phyloP scores from a whole-genome alignment of 2,888 invertebrate genomes.

The Blastobasis lacticolella region DNA sequence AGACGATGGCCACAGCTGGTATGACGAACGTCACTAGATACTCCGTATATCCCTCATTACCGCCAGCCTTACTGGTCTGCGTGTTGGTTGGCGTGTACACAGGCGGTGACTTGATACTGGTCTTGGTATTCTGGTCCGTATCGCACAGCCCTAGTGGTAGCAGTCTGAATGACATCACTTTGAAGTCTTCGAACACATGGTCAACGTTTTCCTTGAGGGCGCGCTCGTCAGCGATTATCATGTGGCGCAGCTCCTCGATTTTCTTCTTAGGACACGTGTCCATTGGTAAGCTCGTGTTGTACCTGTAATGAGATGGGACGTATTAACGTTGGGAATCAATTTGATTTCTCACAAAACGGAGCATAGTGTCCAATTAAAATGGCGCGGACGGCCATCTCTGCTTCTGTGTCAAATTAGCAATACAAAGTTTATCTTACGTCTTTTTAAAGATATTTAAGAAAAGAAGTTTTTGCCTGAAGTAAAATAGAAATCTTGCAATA shows the following conservation, averaged over 20 bases:
- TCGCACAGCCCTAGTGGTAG: slow-evolving; percentile 76
- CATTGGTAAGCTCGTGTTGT: slow-evolving; percentile 85
- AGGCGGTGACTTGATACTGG: slow-evolving; percentile 35
- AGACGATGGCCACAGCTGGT: slow-evolving; percentile 90
- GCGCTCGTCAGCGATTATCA: slow-evolving; percentile 79
- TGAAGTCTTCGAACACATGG: slow-evolving; percentile 81
- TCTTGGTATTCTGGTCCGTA: slow-evolving; percentile 52
- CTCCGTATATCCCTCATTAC: slow-evolving; percentile 45
- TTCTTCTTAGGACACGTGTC: slow-evolving; percentile 85
- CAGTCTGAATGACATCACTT: slow-evolving; percentile 77
- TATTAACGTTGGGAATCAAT: background rate
- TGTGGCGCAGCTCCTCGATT: slow-evolving; percentile 80
- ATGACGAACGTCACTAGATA: slow-evolving; percentile 89
- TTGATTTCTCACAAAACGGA: too few relatives aligned
- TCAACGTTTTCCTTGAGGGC: slow-evolving; percentile 74
- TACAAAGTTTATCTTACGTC: too few relatives aligned
- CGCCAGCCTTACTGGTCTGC: slow-evolving; percentile 40
- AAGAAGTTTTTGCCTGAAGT: too few relatives aligned
- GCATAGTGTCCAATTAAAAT: too few relatives aligned
- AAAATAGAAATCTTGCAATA: too few relatives aligned
- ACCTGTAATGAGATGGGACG: slow-evolving; percentile 40
- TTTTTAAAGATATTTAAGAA: too few relatives aligned
- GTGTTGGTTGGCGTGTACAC: slow-evolving; percentile 28
- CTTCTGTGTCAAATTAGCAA: too few relatives aligned
- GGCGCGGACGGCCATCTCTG: too few relatives aligned